phyloP scores from a whole-genome alignment of 2,797 vertebrate species.

The Pseudocheirus occidentalis region DNA sequence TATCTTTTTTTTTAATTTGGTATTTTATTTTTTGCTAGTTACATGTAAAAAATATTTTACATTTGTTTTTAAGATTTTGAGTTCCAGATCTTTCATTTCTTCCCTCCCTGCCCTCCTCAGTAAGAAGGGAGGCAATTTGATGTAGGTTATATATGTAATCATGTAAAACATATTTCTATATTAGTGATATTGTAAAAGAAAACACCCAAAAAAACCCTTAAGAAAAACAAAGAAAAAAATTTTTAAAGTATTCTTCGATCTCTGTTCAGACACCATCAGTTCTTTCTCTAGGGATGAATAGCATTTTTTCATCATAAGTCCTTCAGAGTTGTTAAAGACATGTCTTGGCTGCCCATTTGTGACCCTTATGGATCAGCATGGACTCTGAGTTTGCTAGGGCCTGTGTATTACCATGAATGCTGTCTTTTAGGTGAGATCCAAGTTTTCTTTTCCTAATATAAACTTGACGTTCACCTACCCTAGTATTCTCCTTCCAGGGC shows the following conservation, averaged over 20 bases:
- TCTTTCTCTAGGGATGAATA: neutral
- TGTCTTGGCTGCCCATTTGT: neutral
- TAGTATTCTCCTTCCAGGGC: neutral
- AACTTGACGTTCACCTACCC: neutral
- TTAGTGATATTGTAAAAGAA: neutral
- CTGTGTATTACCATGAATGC: neutral
- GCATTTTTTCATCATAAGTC: neutral
- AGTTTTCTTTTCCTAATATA: neutral
- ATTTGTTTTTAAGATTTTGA: neutral
- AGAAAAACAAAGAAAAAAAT: neutral
- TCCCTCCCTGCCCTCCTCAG: neutral
- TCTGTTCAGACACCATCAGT: neutral
- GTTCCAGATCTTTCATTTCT: neutral
- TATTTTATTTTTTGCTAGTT: neutral
- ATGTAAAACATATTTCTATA: neutral
- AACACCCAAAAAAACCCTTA: neutral
- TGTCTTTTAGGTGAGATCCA: neutral
- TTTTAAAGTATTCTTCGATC: neutral
- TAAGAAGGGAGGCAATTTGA: neutral
- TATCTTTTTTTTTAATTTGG: too few species aligned
- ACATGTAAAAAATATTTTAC: neutral
- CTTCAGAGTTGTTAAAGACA: neutral
- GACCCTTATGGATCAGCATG: neutral
- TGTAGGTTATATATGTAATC: too few species aligned
- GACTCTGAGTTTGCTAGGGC: neutral